A percentile compares a stretch with the other conserved stretches of the same genome.
These are phyloP conservation scores for Chaetodon auriga DNA, from an alignment of 2,113 vertebrate species.

Conservation along the genomic window DNA sequence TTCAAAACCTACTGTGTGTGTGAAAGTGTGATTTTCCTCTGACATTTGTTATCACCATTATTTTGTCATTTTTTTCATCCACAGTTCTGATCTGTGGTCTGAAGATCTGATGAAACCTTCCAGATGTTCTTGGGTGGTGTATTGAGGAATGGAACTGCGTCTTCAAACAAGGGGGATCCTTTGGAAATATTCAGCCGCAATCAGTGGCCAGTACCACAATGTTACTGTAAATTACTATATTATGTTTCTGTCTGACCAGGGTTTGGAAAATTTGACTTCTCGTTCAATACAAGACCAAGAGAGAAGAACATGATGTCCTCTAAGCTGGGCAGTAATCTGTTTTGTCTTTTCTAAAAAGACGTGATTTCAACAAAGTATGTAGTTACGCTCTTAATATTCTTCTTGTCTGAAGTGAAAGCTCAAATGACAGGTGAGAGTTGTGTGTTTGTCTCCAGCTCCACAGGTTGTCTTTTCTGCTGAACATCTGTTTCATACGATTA, in stretches of 20 bases:
- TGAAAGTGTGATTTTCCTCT: neutral
- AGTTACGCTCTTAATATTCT: neutral
- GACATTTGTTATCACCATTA: neutral
- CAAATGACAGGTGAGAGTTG: neutral
- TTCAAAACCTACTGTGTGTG: neutral
- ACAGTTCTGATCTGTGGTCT: neutral
- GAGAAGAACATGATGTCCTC: conserved; percentile 14
- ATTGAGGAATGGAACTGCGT: conserved; percentile 1
- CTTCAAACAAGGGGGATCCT: conserved; percentile 1
- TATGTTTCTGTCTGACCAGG: conserved; percentile 46
- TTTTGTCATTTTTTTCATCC: neutral
- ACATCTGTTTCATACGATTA: conserved; percentile 68
- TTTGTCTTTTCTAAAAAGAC: neutral
- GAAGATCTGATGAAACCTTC: neutral
- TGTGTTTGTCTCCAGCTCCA: neutral
- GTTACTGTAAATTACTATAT: conserved; percentile 61
- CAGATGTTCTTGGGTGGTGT: conserved; percentile 40
- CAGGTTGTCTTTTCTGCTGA: conserved; percentile 15
- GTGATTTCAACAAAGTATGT: neutral
- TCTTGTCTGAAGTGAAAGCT: neutral
- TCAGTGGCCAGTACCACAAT: conserved; percentile 52
- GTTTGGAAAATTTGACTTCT: conserved; percentile 52
- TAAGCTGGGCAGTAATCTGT: neutral
- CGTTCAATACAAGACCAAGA: neutral
- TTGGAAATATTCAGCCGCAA: conserved; percentile 57